phyloP scores from a whole-genome alignment of 2,113 vertebrate species.

The Alethe castanea region DNA sequence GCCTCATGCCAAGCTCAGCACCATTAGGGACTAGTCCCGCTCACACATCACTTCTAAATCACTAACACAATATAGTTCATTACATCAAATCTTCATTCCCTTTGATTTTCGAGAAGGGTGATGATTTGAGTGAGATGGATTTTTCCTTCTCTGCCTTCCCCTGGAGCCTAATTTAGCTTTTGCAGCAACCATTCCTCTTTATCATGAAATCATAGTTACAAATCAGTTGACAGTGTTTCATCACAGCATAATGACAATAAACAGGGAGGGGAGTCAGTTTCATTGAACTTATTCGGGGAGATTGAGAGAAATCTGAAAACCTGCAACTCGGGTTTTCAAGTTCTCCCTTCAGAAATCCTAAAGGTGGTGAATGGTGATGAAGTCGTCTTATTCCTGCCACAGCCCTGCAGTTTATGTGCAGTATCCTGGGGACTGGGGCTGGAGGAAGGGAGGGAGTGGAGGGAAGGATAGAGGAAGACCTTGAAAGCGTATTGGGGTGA shows the following conservation, averaged over 20 bases:
- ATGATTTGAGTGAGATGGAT: background rate
- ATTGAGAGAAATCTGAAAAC: background rate
- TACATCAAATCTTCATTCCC: background rate
- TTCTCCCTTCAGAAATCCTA: background rate
- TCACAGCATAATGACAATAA: background rate
- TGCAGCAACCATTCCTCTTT: background rate
- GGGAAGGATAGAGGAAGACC: background rate
- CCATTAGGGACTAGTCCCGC: background rate
- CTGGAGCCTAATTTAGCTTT: background rate
- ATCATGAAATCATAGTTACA: background rate
- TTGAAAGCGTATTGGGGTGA: constrained; percentile 5
- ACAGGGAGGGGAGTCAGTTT: background rate
- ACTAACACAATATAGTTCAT: background rate
- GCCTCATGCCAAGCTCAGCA: background rate
- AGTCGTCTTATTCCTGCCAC: background rate
- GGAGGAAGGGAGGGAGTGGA: background rate
- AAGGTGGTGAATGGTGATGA: background rate
- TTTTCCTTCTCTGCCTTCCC: background rate
- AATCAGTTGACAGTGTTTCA: background rate
- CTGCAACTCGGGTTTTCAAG: background rate
- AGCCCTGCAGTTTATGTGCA: background rate
- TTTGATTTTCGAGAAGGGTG: background rate
- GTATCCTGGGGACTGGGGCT: background rate
- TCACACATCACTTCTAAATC: background rate
- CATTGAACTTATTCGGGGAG: background rate